A percentile compares a stretch with the other conserved stretches of the same genome.
Evolutionary conservation across 2,888 invertebrate species (phyloP).

Genomic region (Danaus chrysippus): DNA sequence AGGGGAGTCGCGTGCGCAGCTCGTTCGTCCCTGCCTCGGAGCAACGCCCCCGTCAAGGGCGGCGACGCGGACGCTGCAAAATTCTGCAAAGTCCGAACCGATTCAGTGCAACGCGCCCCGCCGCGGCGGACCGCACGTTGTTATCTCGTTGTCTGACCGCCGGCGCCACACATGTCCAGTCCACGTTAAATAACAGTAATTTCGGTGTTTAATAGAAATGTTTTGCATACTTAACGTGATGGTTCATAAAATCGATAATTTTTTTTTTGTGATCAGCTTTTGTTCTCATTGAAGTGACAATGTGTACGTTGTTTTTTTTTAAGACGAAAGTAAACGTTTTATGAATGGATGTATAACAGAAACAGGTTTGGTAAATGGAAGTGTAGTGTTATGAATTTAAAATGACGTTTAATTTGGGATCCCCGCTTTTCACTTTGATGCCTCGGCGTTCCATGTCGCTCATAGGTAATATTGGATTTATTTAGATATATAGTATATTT

Average conservation of each 20-base stretch:
- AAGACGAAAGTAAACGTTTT: conserved; percentile 61
- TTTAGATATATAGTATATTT: no score
- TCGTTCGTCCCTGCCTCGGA: conserved; percentile 75
- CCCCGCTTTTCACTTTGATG: conserved; percentile 57
- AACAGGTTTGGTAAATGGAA: conserved; percentile 65
- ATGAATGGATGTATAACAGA: conserved; percentile 57
- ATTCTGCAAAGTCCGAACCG: conserved; percentile 76
- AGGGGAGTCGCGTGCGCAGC: conserved; percentile 75
- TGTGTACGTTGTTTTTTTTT: conserved; percentile 50
- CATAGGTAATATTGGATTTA: conserved; percentile 55
- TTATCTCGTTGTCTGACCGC: conserved; percentile 47
- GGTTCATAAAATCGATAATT: conserved; percentile 45
- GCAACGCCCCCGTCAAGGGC: conserved; percentile 80
- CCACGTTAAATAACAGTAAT: conserved; percentile 75
- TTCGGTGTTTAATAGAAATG: conserved; percentile 73
- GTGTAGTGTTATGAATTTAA: conserved; percentile 68
- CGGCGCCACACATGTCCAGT: conserved; percentile 55
- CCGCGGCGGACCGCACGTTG: conserved; percentile 75
- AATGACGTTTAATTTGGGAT: conserved; percentile 53
- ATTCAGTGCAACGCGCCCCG: conserved; percentile 77
- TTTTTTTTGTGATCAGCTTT: conserved; percentile 44
- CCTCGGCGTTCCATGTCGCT: conserved; percentile 68
- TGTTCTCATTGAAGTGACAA: conserved; percentile 47
- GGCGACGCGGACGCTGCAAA: conserved; percentile 77
- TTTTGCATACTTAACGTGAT: conserved; percentile 70